These are phyloP conservation scores for Petrocephalus sullivani DNA, from an alignment of 2,797 vertebrate genomes.

Conservation along the genomic window DNA sequence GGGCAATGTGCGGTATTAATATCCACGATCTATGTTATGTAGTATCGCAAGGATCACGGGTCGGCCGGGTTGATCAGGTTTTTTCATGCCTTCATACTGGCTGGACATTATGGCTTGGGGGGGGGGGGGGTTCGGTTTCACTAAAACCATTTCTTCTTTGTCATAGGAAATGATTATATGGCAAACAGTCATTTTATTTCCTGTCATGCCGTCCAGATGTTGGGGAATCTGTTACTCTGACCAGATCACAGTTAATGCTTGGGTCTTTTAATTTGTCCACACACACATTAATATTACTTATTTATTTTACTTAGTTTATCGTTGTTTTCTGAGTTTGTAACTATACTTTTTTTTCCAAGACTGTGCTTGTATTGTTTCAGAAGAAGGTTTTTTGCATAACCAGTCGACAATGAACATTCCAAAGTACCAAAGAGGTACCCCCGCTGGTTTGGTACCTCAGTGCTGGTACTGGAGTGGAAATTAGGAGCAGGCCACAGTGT, in stretches of 20 bases:
- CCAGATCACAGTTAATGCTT: not conserved
- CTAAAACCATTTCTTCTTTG: not conserved
- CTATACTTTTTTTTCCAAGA: not conserved
- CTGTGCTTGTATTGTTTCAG: not conserved
- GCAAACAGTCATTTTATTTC: not conserved
- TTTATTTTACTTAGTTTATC: not conserved
- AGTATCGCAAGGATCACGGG: not conserved
- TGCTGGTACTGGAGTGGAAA: not conserved
- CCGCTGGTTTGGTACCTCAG: not conserved
- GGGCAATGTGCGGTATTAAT: too few relatives aligned
- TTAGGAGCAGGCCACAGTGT: not conserved
- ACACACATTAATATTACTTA: not conserved
- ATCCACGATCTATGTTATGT: not conserved
- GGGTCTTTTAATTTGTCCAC: not conserved
- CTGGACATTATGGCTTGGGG: not conserved
- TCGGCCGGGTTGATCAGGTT: not conserved
- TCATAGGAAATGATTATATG: not conserved
- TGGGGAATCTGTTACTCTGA: not conserved
- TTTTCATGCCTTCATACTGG: not conserved
- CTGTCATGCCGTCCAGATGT: not conserved
- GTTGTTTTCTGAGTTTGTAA: not conserved
- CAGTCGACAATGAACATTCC: not conserved
- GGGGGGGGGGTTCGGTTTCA: not conserved
- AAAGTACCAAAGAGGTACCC: not conserved
- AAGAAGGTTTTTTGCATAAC: not conserved